Conservation (phyloP, 2,797 vertebrate species). For the Pachyuromys duprasi region DNA sequence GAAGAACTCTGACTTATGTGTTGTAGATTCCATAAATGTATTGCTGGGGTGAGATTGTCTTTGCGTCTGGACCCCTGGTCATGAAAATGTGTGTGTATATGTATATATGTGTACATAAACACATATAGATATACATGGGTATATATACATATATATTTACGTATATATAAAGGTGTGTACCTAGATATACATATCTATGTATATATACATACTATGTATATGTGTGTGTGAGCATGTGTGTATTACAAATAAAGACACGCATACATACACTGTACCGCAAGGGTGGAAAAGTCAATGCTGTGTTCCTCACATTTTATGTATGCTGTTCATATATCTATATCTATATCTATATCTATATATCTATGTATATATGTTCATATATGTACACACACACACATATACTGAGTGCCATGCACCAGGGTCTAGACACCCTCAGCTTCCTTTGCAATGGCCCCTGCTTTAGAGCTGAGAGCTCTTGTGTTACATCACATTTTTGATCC, state of each 20-base stretch:
- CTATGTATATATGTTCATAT: background rate
- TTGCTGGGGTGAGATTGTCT: background rate
- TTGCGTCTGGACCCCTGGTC: background rate
- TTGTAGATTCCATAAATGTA: background rate
- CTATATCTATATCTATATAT: accelerated
- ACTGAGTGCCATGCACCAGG: accelerated
- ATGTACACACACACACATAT: background rate
- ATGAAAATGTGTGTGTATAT: background rate
- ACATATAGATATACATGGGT: too few relatives aligned
- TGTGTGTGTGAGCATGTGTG: too few relatives aligned
- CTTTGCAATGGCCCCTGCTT: background rate
- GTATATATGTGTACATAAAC: accelerated
- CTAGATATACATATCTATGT: too few relatives aligned
- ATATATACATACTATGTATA: too few relatives aligned
- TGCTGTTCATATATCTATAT: background rate
- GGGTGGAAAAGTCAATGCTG: background rate
- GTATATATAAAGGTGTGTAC: too few relatives aligned
- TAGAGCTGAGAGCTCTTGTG: background rate
- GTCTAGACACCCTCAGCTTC: background rate
- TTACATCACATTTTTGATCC: background rate
- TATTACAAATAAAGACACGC: background rate
- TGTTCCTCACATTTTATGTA: background rate
- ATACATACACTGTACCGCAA: background rate
- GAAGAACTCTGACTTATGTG: background rate
- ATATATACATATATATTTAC: too few relatives aligned